Conservation (phyloP, 1,140 invertebrate genomes). For the Drosophila repletoides region DNA sequence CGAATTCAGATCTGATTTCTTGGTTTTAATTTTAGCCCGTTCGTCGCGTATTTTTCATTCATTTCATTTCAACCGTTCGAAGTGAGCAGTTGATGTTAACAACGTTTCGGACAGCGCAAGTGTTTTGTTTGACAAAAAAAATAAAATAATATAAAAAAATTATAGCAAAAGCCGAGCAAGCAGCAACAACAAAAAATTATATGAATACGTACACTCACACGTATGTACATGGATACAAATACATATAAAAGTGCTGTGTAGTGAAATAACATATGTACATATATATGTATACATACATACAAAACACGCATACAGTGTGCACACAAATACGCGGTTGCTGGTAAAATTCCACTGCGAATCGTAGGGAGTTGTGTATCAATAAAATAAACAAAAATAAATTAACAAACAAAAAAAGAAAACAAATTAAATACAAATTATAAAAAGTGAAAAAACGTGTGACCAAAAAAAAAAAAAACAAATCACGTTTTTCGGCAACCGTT, state of each 20-base stretch:
- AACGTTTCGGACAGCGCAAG: slow-evolving; percentile 53
- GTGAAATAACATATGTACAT: no score
- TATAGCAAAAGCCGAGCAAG: slow-evolving; percentile 46
- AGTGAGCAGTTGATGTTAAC: slow-evolving; percentile 41
- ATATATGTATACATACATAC: slow-evolving; percentile 31
- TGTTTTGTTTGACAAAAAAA: slow-evolving; percentile 43
- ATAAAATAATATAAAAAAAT: slow-evolving; percentile 38
- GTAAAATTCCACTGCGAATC: slow-evolving; percentile 75
- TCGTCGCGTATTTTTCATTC: slow-evolving; percentile 64
- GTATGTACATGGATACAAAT: no score
- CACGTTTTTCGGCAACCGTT: slow-evolving; percentile 69
- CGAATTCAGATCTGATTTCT: not conserved
- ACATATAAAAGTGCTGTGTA: slow-evolving; percentile 21
- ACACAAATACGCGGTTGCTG: slow-evolving; percentile 55
- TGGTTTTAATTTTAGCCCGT: slow-evolving; percentile 61
- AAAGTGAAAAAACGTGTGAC: slow-evolving; percentile 56
- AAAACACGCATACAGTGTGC: slow-evolving; percentile 36
- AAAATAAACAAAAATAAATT: slow-evolving; percentile 63
- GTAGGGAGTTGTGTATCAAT: slow-evolving; percentile 73
- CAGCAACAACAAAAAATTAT: slow-evolving; percentile 62
- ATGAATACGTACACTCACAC: slow-evolving; percentile 24
- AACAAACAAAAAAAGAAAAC: slow-evolving; percentile 23
- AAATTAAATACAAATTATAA: slow-evolving; percentile 65
- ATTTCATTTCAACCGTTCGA: slow-evolving; percentile 74
- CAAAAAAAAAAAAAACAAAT: slow-evolving; percentile 32